Evolutionary conservation across 1,140 invertebrate species (phyloP).

Genomic region (Anadara kagoshimensis): DNA sequence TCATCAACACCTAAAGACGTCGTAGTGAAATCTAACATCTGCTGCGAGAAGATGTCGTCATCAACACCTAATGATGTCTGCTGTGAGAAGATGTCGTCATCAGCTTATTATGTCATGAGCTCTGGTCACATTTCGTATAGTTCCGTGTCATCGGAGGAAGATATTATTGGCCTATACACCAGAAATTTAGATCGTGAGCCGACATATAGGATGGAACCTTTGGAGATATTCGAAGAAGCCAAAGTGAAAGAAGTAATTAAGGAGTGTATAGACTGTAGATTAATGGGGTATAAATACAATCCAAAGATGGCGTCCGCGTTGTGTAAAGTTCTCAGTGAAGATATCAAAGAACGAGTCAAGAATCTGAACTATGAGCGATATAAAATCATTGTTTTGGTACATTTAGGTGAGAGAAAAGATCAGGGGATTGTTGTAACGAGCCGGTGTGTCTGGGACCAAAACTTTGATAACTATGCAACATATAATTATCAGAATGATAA

Average conservation of each 20-base stretch:
- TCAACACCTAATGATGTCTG: too few relatives aligned
- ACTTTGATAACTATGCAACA: conserved; percentile 50
- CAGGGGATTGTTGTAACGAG: conserved; percentile 51
- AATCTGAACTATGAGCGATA: conserved; percentile 37
- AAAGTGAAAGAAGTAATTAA: conserved; percentile 19
- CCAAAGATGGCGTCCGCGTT: conserved; percentile 27
- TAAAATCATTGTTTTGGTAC: conserved; percentile 52
- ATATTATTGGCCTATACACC: too few relatives aligned
- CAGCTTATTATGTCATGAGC: too few relatives aligned
- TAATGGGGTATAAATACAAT: conserved; percentile 26
- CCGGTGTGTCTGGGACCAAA: conserved; percentile 57
- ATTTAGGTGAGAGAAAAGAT: conserved; percentile 53
- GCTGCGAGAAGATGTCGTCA: too few relatives aligned
- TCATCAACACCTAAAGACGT: too few relatives aligned
- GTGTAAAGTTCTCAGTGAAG: conserved; percentile 46
- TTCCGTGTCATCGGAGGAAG: too few relatives aligned
- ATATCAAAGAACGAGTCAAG: conserved; percentile 51
- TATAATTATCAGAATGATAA: conserved; percentile 45
- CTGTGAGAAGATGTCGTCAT: too few relatives aligned
- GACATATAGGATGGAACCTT: conserved; percentile 58
- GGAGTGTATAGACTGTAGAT: neutral
- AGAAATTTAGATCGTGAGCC: conserved; percentile 41
- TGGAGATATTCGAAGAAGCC: conserved; percentile 32
- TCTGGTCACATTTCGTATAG: too few relatives aligned
- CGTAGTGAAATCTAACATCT: too few relatives aligned